Base-by-base conservation (phyloP, 2,113 vertebrate species). In the Gambusia affinis region DNA sequence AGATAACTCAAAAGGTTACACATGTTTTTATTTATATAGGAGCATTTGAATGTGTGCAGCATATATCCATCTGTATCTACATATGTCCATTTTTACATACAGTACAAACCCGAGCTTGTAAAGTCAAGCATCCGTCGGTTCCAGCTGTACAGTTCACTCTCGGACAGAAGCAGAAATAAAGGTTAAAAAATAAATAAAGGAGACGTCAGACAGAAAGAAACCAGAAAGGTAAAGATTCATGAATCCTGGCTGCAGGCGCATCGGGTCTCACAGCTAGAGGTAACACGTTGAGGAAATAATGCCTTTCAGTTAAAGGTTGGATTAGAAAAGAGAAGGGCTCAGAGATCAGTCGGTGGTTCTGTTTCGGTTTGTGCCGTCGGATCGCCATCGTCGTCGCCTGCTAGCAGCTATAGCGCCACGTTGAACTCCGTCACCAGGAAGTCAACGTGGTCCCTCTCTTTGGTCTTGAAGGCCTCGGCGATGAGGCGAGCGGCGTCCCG, bases 381-480 rank as follows among this genome's bases (percentile, higher is more conserved):
- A 75, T 85, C 37, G 31, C 5, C 73, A 1, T 73, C 68, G 63
- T 60, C 67, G 64, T 80, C 74, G 37, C 68, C 63, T 51, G 57
- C 64, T 1, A 1, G 27, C 72, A 85, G 88, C 81, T 98, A 99
- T 91, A 98, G 96, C 19, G 96, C 95, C 19, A 99, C 95, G 3
- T 99, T 99, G 91, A 98, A 99, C 63, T 99, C 98, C 3, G 97
- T 98, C 91, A 99, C 97, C 88, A 98, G 91, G 90, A 99, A 99
- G 91, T 99, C 97, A 4, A 99, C 93, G 82, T 96, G 86, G 92
- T 98, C 97, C 71, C 92, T 95, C 28, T 98, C 97, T 95, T 98
- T 98, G 94, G 93, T 96, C 94, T 99, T 98, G 82, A 99, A 99
- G 89, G 97, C 98, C 92, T 99, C 97, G 0, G 98, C 98, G 1